Evolutionary conservation across 1,140 invertebrate species (phyloP).

Genomic region (Colletes gigas): DNA sequence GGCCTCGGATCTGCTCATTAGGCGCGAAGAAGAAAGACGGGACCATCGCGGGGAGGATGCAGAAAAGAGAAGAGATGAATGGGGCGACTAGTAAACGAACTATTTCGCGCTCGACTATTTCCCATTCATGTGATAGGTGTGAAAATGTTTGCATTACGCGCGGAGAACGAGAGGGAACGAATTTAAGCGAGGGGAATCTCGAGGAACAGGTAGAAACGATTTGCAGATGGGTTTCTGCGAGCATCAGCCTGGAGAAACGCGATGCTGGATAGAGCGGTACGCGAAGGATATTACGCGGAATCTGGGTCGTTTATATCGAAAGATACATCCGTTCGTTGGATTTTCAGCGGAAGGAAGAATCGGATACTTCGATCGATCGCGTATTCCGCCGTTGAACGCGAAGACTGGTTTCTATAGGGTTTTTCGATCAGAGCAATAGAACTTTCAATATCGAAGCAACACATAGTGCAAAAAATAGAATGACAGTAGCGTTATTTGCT

Average conservation of each 20-base stretch:
- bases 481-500: too few species aligned
- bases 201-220: not conserved
- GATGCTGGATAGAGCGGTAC: not conserved
- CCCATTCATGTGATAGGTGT: constrained; percentile 46
- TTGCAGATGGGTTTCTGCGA: not conserved
- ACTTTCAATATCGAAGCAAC: too few species aligned
- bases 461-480: too few species aligned
- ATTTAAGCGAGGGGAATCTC: not conserved
- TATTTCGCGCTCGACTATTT: constrained; percentile 28
- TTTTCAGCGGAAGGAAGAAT: too few species aligned
- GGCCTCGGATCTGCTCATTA: constrained; percentile 52
- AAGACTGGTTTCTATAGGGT: too few species aligned
- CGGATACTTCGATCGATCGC: too few species aligned
- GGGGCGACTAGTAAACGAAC: constrained; percentile 49
- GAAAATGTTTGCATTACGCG: constrained; percentile 20
- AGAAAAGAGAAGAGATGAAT: constrained; percentile 45
- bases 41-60: constrained; percentile 18
- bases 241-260: not conserved
- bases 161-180: not conserved
- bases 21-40: constrained; percentile 24
- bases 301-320: constrained; percentile 6
- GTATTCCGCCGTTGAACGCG: too few species aligned
- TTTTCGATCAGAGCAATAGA: too few species aligned
- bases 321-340: not conserved
- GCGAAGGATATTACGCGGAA: constrained; percentile 10